Conservation (phyloP, 1,140 invertebrate species). For the Vanessa tameamea region DNA sequence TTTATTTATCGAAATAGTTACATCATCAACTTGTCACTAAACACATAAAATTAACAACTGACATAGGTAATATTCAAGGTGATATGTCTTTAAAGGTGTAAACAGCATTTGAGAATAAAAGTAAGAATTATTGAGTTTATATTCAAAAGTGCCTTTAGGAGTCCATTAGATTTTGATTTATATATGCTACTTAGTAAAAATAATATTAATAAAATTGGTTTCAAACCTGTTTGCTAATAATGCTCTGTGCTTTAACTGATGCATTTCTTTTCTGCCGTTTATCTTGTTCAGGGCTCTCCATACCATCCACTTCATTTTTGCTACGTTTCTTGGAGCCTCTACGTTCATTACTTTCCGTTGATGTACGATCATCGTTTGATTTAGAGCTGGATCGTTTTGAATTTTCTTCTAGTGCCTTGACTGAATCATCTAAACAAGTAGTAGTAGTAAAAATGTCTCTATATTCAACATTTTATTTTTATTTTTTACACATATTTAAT, state of each 20-base stretch:
- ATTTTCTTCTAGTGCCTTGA: conserved; percentile 36
- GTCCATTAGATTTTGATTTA: too few relatives aligned
- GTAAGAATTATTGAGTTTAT: too few relatives aligned
- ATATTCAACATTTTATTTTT: too few relatives aligned
- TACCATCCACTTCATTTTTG: conserved; percentile 69
- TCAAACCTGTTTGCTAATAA: conserved; percentile 70
- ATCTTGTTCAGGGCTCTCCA: conserved; percentile 65
- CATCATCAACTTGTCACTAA: too few relatives aligned
- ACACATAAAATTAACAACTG: too few relatives aligned
- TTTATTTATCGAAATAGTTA: too few relatives aligned
- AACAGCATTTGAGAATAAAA: too few relatives aligned
- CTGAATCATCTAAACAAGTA: conserved; percentile 43
- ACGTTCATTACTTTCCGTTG: conserved; percentile 43
- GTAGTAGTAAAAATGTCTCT: too few relatives aligned
- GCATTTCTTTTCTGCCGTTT: conserved; percentile 69
- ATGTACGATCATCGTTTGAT: conserved; percentile 31
- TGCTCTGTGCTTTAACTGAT: conserved; percentile 67
- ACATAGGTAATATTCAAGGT: too few relatives aligned
- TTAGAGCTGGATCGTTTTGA: background rate
- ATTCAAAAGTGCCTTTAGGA: background rate
- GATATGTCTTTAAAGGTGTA: too few relatives aligned
- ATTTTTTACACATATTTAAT: background rate
- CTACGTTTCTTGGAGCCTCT: conserved; percentile 64
- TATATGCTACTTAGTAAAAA: background rate
- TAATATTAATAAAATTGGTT: conserved; percentile 1